phyloP scores from a whole-genome alignment of 2,888 invertebrate species.

The Phaonia tiefii region DNA sequence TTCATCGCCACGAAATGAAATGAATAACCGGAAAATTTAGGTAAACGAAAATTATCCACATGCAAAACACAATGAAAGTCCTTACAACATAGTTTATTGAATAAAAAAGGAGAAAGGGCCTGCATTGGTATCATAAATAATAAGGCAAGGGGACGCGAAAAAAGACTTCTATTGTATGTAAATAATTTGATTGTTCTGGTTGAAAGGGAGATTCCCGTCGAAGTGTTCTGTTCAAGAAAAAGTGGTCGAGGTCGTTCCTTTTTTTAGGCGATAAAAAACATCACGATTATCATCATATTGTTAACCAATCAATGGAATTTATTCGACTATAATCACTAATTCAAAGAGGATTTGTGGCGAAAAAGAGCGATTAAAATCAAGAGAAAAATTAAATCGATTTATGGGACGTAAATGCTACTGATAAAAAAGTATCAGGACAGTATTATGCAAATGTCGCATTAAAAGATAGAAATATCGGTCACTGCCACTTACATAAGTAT shows the following conservation, averaged over 20 bases:
- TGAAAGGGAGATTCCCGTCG: background rate
- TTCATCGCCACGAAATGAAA: conserved; percentile 42
- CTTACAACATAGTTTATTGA: background rate
- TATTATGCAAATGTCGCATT: conserved; percentile 29
- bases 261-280: conserved; percentile 20
- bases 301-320: conserved; percentile 40
- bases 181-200: conserved; percentile 36
- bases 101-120: background rate
- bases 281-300: conserved; percentile 19
- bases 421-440: conserved; percentile 5
- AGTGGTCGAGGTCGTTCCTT: too few species aligned
- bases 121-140: too few species aligned
- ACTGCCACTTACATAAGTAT: too few species aligned
- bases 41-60: conserved; percentile 27
- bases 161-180: conserved; percentile 22
- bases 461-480: background rate
- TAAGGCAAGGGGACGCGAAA: background rate
- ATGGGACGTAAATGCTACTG: conserved; percentile 49
- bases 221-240: too few species aligned
- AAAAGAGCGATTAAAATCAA: conserved; percentile 40
- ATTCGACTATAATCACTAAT: conserved; percentile 52
- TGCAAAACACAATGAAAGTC: background rate
- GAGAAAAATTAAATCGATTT: conserved; percentile 41
- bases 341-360: conserved; percentile 62
- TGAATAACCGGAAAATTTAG: conserved; percentile 57